Base-by-base conservation (phyloP, 2,797 vertebrate species). In the Podargus strigoides region DNA sequence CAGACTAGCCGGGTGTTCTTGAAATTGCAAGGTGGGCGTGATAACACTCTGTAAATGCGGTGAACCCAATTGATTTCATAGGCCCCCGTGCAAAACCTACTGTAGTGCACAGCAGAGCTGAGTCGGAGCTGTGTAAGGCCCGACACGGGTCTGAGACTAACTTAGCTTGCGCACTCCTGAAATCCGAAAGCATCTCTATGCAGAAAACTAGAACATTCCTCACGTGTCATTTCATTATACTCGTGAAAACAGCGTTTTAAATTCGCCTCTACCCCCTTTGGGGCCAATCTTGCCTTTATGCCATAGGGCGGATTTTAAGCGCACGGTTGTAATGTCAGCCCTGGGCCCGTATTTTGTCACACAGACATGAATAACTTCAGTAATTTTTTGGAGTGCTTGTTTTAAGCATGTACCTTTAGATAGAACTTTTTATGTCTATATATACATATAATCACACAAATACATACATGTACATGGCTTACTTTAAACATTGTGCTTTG, bases 241-340 rank as follows among this genome's bases (percentile, higher is more conserved):
- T 68, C 28, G 9, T 37, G 39, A 91, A 58, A 87, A 12, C 8
- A 44, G 7, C n/a, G 87, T 85, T 49, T 63, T 67, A 86, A 73
- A 37, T 34, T 34, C 2, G 0, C 6, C 8, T 4, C 5, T 56
- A n/a, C 11, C 6, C 8, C 7, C 3, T 6, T 46, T 84, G 2
- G 2, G 12, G 9, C 2, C 6, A 37, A 27, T 77, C 78, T 63
- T 75, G 14, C 28, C 23, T 82, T 75, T n/a, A 37, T 27, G 19
- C 0, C 3, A 16, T 5, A 69, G 24, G 39, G 62, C 69, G 37
- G 49, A 53, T 64, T 89, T 87, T 18, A 75, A 83, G 63, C 49
- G 67, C 5, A 15, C n/a, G 5, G 36, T 64, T 79, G 19, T 3
- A 62, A 22, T 30, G 2, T 79, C 34, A 70, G 16, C 16, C 16